Conservation (phyloP, 1,140 invertebrate species). For the Oscheius sp. region DNA sequence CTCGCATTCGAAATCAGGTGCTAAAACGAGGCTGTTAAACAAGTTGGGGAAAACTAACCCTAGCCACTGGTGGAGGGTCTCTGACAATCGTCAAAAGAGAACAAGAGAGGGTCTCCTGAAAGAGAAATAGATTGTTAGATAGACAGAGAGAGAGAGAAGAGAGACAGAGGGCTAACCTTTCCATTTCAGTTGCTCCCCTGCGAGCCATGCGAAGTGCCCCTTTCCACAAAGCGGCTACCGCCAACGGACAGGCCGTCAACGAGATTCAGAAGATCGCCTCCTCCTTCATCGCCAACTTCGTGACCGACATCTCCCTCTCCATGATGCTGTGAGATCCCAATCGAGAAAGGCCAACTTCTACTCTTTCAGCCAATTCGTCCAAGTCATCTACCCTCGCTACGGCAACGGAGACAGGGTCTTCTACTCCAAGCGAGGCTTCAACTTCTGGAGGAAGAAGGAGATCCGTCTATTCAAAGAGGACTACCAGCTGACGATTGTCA, state of each 20-base stretch:
- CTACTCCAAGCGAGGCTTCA: slow-evolving; percentile 1
- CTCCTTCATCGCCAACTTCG: background rate
- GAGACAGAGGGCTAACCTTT: too few species aligned
- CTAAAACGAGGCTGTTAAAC: background rate
- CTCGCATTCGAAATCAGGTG: too few species aligned
- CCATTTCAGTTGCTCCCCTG: background rate
- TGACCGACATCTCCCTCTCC: background rate
- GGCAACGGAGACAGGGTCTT: background rate
- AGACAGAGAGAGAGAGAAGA: too few species aligned
- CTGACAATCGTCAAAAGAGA: too few species aligned
- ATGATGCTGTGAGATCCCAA: background rate
- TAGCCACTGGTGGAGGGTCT: background rate
- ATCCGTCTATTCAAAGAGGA: background rate
- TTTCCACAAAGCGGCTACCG: background rate
- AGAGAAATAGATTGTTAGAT: too few species aligned
- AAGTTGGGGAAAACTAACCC: background rate
- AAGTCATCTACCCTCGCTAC: background rate
- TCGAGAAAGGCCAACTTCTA: background rate
- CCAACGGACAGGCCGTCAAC: background rate
- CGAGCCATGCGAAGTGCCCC: background rate
- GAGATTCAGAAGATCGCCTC: background rate
- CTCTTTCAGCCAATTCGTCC: background rate
- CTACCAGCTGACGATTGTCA: background rate
- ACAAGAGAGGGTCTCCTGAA: too few species aligned
- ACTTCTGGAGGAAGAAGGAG: slow-evolving; percentile 7